These are phyloP conservation scores for Glossophaga mutica DNA, from an alignment of 2,797 vertebrate species.

Conservation along the genomic window DNA sequence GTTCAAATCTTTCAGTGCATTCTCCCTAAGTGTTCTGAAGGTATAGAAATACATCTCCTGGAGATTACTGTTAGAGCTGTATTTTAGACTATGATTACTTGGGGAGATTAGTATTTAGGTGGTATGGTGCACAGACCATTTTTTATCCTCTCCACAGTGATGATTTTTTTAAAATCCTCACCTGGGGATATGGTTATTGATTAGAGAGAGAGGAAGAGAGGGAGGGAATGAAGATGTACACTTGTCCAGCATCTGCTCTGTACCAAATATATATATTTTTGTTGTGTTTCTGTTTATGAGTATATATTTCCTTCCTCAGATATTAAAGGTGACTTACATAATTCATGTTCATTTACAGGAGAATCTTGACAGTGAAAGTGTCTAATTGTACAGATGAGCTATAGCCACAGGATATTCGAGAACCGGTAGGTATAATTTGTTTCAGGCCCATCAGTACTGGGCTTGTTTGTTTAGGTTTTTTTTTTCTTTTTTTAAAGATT, in stretches of 20 bases:
- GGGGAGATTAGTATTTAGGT: background rate
- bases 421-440: background rate
- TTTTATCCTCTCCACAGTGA: background rate
- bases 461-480: background rate
- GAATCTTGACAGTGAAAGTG: background rate
- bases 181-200: background rate
- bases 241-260: background rate
- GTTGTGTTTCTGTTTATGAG: background rate
- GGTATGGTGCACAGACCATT: background rate
- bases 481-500: background rate
- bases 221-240: background rate
- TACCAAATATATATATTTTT: background rate
- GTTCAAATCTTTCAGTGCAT: background rate
- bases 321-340: background rate
- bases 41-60: background rate
- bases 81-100: background rate
- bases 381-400: background rate
- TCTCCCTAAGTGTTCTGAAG: background rate
- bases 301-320: background rate
- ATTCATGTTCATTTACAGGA: background rate
- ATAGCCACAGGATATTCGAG: background rate
- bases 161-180: background rate
- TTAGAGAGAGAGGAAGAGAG: background rate
- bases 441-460: background rate
- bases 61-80: background rate